Evolutionary conservation across 2,113 vertebrate genomes (phyloP).

Genomic region (Oreochromis spilurus): DNA sequence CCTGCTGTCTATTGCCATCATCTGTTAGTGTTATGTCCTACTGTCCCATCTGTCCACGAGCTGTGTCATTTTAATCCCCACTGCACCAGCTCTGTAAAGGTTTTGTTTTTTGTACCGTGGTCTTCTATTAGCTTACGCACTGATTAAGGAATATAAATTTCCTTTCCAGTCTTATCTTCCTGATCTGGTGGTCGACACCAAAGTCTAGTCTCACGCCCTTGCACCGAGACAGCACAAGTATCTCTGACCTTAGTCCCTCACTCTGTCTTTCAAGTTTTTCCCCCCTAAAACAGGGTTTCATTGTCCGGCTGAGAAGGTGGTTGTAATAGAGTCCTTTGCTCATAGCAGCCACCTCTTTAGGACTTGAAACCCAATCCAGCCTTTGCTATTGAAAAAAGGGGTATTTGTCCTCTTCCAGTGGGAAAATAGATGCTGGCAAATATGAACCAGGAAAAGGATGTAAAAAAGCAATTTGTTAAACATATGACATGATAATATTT

Average conservation of each 20-base stretch:
- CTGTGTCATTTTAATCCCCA: conserved; percentile 28
- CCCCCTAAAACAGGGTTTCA: conserved; percentile 54
- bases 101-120: neutral
- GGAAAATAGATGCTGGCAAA: conserved; percentile 45
- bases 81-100: neutral
- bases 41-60: conserved; percentile 37
- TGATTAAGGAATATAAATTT: neutral
- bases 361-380: conserved; percentile 63
- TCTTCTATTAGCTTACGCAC: neutral
- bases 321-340: conserved; percentile 59
- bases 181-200: conserved; percentile 4
- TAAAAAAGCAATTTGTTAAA: conserved; percentile 15
- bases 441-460: conserved; percentile 45
- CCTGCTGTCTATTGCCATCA: conserved; percentile 30
- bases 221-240: neutral
- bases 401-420: conserved; percentile 50
- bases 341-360: conserved; percentile 40
- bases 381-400: conserved; percentile 50
- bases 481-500: neutral
- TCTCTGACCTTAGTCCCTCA: conserved; percentile 45
- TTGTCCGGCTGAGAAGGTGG: conserved; percentile 58
- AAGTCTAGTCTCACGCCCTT: conserved; percentile 39
- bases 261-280: conserved; percentile 4
- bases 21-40: conserved; percentile 35
- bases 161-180: neutral